Conservation (phyloP, 1,140 invertebrate species). For the Aphidius ervi region DNA sequence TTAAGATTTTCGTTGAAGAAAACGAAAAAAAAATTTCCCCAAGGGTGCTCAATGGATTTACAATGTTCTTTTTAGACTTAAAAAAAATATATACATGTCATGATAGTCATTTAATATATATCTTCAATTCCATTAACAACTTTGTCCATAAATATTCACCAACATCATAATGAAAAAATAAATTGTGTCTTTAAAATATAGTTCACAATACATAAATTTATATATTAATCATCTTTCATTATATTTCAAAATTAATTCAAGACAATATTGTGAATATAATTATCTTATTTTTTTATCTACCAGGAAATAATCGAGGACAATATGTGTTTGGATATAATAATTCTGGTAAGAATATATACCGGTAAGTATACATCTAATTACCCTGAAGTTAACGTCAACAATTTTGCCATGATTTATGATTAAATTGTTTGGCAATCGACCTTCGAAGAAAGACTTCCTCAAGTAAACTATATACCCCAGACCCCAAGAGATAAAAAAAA, state of each 20-base stretch:
- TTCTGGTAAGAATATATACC: slow-evolving; percentile 35
- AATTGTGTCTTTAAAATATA: too few relatives aligned
- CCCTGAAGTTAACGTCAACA: slow-evolving; percentile 51
- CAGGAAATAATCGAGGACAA: slow-evolving; percentile 30
- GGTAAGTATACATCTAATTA: slow-evolving; percentile 52
- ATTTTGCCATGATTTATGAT: slow-evolving; percentile 51
- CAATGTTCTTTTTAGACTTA: slow-evolving; percentile 28
- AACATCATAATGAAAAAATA: too few relatives aligned
- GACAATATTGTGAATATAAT: too few relatives aligned
- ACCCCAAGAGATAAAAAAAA: slow-evolving; percentile 3
- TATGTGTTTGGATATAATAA: slow-evolving; percentile 27
- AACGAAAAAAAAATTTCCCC: slow-evolving; percentile 34
- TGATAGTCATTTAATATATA: too few relatives aligned
- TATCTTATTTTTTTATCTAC: not conserved
- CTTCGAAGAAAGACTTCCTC: slow-evolving; percentile 38
- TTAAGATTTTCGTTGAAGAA: slow-evolving; percentile 15
- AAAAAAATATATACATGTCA: too few relatives aligned
- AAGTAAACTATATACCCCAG: not conserved
- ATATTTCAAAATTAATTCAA: too few relatives aligned
- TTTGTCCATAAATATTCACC: not conserved
- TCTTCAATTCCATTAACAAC: not conserved
- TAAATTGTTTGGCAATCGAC: slow-evolving; percentile 48
- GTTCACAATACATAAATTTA: too few relatives aligned
- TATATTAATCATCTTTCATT: too few relatives aligned
- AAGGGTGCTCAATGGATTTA: slow-evolving; percentile 41